Percentiles rank a stretch among this genome's conserved stretches.
Evolutionary conservation across 2,888 invertebrate species (phyloP).

Genomic region (Andrena trimmerana): DNA sequence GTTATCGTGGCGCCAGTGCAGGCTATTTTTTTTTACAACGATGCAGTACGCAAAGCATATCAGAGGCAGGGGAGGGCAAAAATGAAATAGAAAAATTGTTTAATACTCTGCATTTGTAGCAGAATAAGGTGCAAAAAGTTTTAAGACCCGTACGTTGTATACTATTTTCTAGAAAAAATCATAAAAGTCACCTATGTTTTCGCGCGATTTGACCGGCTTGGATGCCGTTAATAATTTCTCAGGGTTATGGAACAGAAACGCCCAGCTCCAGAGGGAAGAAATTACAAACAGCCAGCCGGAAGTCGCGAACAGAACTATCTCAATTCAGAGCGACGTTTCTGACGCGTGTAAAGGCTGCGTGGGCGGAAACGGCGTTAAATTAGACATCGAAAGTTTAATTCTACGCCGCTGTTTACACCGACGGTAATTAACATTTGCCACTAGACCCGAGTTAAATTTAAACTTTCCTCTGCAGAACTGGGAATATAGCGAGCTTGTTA

Average conservation of each 20-base stretch:
- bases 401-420: slow-evolving; percentile 18
- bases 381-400: slow-evolving; percentile 40
- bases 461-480: slow-evolving; percentile 1
- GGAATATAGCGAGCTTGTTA: slow-evolving; percentile 7
- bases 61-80: too few species aligned
- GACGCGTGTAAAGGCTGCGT: neutral
- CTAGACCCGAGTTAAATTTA: neutral
- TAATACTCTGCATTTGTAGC: too few species aligned
- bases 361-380: slow-evolving; percentile 12
- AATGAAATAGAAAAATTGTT: too few species aligned
- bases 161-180: too few species aligned
- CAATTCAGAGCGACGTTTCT: neutral
- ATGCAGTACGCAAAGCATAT: too few species aligned
- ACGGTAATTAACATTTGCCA: slow-evolving; percentile 36
- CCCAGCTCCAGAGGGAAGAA: neutral
- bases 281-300: slow-evolving; percentile 16
- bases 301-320: slow-evolving; percentile 9
- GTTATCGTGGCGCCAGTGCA: too few species aligned
- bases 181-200: too few species aligned
- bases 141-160: too few species aligned
- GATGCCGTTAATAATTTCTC: neutral
- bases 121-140: too few species aligned
- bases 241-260: neutral
- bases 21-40: too few species aligned
- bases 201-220: too few species aligned